phyloP scores from a whole-genome alignment of 2,888 invertebrate genomes.

The Tetramorium bicarinatum region DNA sequence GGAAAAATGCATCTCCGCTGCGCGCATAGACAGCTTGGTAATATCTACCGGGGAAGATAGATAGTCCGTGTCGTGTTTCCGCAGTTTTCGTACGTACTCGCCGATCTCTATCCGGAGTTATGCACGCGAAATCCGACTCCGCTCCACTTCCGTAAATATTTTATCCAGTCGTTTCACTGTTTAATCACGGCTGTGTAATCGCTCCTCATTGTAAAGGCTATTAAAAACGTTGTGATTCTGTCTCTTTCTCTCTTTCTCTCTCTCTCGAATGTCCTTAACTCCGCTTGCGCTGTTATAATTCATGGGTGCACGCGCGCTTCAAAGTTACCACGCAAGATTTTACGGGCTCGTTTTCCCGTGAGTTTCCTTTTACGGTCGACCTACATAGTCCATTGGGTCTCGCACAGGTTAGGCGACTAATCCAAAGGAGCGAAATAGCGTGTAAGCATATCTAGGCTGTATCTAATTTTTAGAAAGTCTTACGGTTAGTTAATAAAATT shows the following conservation, averaged over 20 bases:
- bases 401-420: background rate
- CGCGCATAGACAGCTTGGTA: slow-evolving; percentile 37
- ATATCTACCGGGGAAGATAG: slow-evolving; percentile 44
- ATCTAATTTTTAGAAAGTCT: background rate
- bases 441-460: background rate
- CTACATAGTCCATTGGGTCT: slow-evolving; percentile 32
- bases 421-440: background rate
- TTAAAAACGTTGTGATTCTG: slow-evolving; percentile 38
- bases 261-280: slow-evolving; percentile 45
- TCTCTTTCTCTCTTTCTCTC: slow-evolving; percentile 32
- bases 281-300: slow-evolving; percentile 52
- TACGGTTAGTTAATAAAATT: background rate
- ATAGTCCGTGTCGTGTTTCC: slow-evolving; percentile 30
- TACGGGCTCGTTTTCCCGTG: slow-evolving; percentile 70
- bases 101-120: slow-evolving; percentile 23
- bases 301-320: slow-evolving; percentile 54
- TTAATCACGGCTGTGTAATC: slow-evolving; percentile 28
- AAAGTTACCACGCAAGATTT: slow-evolving; percentile 58
- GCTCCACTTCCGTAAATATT: slow-evolving; percentile 27
- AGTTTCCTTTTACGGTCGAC: slow-evolving; percentile 63
- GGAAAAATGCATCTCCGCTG: slow-evolving; percentile 41
- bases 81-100: slow-evolving; percentile 8
- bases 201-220: slow-evolving; percentile 4
- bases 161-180: slow-evolving; percentile 21
- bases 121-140: slow-evolving; percentile 26